Base-by-base conservation (phyloP, 2,797 vertebrate species). In the Cynodonichthys magdalenae region DNA sequence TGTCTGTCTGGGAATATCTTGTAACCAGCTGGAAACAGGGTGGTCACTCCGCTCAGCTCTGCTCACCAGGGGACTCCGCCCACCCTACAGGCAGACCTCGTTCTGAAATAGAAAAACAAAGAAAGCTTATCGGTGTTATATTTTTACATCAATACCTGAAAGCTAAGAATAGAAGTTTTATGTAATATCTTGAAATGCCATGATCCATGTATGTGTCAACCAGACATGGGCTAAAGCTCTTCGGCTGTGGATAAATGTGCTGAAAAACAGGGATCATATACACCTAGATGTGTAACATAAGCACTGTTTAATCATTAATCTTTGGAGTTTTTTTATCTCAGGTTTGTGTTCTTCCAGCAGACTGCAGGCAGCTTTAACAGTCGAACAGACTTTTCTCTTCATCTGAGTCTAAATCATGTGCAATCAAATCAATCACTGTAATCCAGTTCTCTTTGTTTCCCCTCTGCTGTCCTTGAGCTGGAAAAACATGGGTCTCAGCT, bases 391-490 rank as follows among this genome's bases (percentile, higher is more conserved):
- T 51, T 70, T 71, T 58, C 53, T 61, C 48, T 69, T 57, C 66
- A 66, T 75, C 66, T 62, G 49, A 75, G 54, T 46, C 53, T 52
- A 63, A 63, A 63, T 57, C 48, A 59, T 65, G 54, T 55, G 56
- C 54, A 66, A 31, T 51, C 56, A 41, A 63, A 63, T 66, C 73
- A 66, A 46, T 62, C 67, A 54, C 15, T 42, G 49, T 27, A 28
- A 28, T 59, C 42, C 55, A n/a, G 50, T 59, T 71, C 24, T 11
- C 46, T 54, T 48, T 44, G 24, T 58, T 53, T 15, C 29, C 41
- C 9, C 47, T 54, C 59, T 27, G 44, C 45, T 36, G 39, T 61
- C 47, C 46, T 62, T 62, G 39, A 62, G 66, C 29, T 50, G 15
- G 49, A 29, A 50, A 44, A 67, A 46, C 46, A 69, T 28, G n/a